Percentiles rank a stretch among this genome's conserved stretches.
Conservation (phyloP, 1,140 invertebrate genomes). For the Akabosia matsudoensis region DNA sequence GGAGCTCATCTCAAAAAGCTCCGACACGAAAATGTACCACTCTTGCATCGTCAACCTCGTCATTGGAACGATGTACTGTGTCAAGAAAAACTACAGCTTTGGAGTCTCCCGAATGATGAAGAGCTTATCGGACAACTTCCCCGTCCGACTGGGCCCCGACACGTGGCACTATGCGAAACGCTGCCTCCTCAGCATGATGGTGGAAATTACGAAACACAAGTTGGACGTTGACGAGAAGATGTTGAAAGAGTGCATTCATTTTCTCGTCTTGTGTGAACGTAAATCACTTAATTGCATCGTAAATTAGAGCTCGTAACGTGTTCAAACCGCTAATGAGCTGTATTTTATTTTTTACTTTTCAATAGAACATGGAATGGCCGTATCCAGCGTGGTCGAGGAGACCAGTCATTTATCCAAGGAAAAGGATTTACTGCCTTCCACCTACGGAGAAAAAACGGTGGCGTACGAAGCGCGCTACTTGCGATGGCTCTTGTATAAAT, state of each 20-base stretch:
- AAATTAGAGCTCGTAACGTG: too few species aligned
- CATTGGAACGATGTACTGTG: slow-evolving; percentile 24
- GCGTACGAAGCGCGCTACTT: slow-evolving; percentile 18
- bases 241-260: neutral
- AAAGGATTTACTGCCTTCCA: neutral
- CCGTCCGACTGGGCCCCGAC: neutral
- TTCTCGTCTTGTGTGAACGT: neutral
- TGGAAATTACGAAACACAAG: neutral
- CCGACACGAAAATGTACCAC: slow-evolving; percentile 3
- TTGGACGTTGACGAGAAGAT: neutral
- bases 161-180: slow-evolving; percentile 13
- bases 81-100: slow-evolving; percentile 15
- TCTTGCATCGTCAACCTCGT: slow-evolving; percentile 2
- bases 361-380: neutral
- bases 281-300: neutral
- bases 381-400: slow-evolving; percentile 4
- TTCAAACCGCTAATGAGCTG: neutral
- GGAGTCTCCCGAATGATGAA: slow-evolving; percentile 3
- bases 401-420: neutral
- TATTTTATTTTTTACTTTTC: neutral
- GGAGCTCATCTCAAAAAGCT: neutral
- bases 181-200: neutral
- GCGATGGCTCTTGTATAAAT: neutral
- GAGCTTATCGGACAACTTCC: neutral
- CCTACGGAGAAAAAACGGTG: slow-evolving; percentile 16